A percentile compares a stretch with the other conserved stretches of the same genome.
Conservation (phyloP, 2,888 invertebrate genomes). For the Idaea aversata region DNA sequence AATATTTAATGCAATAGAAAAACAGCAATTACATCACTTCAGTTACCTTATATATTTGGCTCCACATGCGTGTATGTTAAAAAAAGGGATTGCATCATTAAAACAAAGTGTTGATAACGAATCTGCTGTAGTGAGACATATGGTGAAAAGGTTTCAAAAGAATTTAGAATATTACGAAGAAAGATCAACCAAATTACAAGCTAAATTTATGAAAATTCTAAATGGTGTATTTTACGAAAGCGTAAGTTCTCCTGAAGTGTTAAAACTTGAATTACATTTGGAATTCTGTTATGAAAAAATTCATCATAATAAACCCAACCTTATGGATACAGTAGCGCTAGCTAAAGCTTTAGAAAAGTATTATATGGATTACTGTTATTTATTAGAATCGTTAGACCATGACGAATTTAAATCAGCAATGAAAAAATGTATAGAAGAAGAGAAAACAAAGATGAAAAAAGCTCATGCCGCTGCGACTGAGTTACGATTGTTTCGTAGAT, state of each 20-base stretch:
- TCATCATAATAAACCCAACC: slow-evolving; percentile 79
- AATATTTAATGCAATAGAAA: slow-evolving; percentile 81
- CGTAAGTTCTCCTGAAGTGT: slow-evolving; percentile 76
- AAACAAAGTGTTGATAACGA: slow-evolving; percentile 60
- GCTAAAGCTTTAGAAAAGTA: slow-evolving; percentile 80
- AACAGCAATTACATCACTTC: slow-evolving; percentile 83
- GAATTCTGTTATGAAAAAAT: slow-evolving; percentile 83
- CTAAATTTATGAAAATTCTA: slow-evolving; percentile 77
- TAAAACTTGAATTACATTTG: slow-evolving; percentile 80
- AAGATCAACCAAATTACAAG: slow-evolving; percentile 71
- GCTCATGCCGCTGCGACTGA: slow-evolving; percentile 81
- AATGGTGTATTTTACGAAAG: slow-evolving; percentile 78
- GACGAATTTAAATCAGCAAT: slow-evolving; percentile 76
- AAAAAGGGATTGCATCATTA: slow-evolving; percentile 64
- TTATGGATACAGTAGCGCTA: slow-evolving; percentile 76
- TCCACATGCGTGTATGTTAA: slow-evolving; percentile 72
- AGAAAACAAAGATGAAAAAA: slow-evolving; percentile 69
- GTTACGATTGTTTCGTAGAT: slow-evolving; percentile 70
- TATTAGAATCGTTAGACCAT: slow-evolving; percentile 78
- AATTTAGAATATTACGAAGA: slow-evolving; percentile 68
- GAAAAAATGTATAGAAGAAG: slow-evolving; percentile 71
- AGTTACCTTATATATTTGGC: slow-evolving; percentile 80
- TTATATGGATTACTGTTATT: slow-evolving; percentile 72
- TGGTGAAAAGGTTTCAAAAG: slow-evolving; percentile 51
- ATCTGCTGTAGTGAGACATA: slow-evolving; percentile 39